Base-by-base conservation (phyloP, 2,113 vertebrate genomes). In the Centropristis striata region DNA sequence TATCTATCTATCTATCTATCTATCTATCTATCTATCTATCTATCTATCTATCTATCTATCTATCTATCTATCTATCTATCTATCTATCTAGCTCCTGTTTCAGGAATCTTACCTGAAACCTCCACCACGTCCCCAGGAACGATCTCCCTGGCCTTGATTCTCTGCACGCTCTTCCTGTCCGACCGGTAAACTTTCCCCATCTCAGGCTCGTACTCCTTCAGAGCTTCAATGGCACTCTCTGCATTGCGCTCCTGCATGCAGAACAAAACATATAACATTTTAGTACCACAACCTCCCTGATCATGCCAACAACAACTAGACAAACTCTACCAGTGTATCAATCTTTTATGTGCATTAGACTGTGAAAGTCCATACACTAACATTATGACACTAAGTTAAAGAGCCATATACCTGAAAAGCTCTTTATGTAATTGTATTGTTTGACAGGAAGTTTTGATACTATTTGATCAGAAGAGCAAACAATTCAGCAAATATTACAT, bases 201-300 rank as follows among this genome's bases (percentile, higher is more conserved):
- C 91, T 98, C 97, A 0, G 97, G 97, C 85, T 98, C 97, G 28
- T 98, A 98, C 83, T 98, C 97, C 90, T 98, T 98, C 84, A 98
- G 92, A 25, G 97, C 97, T 90, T 98, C 97, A 0, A 98, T 98
- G 92, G 97, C 97, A 0, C 96, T 97, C 90, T 98, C 97, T 18
- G 97, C 97, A 9, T 98, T 98, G n/a, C 96, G 95, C 89, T 98
- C 97, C 97, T 98, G 88, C 15, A 65, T 2, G 28, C 27, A 47
- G 11, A 63, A 75, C 10, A 50, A 53, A 60, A 41, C 8, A 65
- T 44, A 65, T 58, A 13, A 39, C 13, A 4, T 2, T 51, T 37
- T 28, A 1, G 25, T 18, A 5, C 12, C n/a, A n/a, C n/a, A 23
- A 39, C 10, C n/a, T 49, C n/a, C n/a, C 1, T 20, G 37, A 23